These are phyloP conservation scores for Caracal caracal DNA, from an alignment of 2,113 vertebrate species.

Conservation along the genomic window DNA sequence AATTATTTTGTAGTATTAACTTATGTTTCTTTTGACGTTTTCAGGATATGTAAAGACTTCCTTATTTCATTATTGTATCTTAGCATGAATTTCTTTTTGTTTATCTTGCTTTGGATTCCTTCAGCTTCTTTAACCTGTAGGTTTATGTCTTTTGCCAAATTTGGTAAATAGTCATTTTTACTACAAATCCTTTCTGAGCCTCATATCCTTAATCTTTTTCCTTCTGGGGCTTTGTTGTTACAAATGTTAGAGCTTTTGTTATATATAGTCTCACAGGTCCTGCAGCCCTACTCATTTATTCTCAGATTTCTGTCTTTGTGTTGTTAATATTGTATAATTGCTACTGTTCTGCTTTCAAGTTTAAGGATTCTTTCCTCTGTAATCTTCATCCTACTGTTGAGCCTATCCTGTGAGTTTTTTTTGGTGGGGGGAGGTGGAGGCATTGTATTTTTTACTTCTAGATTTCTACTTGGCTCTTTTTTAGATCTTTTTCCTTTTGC, in stretches of 20 bases:
- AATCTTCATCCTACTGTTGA: background rate
- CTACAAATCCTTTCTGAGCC: background rate
- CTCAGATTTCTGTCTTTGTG: background rate
- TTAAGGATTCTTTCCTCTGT: background rate
- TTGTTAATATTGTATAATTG: background rate
- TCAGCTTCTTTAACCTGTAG: background rate
- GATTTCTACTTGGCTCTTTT: background rate
- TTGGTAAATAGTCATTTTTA: background rate
- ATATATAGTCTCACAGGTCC: background rate
- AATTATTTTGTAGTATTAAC: background rate
- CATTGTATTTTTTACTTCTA: background rate
- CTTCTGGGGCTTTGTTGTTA: background rate
- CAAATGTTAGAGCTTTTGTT: background rate
- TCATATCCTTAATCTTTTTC: background rate
- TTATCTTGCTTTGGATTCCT: background rate
- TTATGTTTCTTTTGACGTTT: background rate
- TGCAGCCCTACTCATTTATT: background rate
- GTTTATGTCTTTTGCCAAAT: background rate
- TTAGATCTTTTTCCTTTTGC: background rate
- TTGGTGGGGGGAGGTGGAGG: background rate
- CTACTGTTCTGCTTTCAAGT: background rate
- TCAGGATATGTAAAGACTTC: background rate
- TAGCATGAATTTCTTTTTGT: background rate
- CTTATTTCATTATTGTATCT: background rate
- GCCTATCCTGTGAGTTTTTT: background rate